Percentiles rank a stretch among this genome's conserved stretches.
These are phyloP conservation scores for Redunca redunca DNA, from an alignment of 2,113 vertebrate genomes.

Conservation along the genomic window DNA sequence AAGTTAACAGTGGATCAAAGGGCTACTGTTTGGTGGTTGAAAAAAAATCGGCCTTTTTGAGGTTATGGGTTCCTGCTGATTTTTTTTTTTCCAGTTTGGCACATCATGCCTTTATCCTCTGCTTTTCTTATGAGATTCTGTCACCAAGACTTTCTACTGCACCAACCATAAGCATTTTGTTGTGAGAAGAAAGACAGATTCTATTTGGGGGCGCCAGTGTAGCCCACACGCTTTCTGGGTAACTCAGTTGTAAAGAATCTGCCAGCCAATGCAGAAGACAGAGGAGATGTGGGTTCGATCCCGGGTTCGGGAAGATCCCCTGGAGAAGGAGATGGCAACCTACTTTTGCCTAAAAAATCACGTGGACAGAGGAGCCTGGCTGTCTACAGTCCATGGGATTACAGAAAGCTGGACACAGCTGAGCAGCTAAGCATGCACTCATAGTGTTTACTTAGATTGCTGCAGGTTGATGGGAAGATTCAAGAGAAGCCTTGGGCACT, in stretches of 20 bases:
- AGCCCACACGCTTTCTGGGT: not conserved
- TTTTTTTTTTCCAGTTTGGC: not conserved
- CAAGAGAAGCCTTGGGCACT: not conserved
- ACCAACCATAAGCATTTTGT: not conserved
- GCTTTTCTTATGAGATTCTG: not conserved
- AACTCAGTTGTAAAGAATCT: not conserved
- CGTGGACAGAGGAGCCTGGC: not conserved
- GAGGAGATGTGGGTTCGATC: not conserved
- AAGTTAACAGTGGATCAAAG: not conserved
- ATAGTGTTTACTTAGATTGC: not conserved
- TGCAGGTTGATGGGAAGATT: not conserved
- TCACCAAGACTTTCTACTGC: not conserved
- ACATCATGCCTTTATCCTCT: not conserved
- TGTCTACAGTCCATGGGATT: not conserved
- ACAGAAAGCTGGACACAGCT: not conserved
- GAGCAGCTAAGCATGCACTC: fast-evolving
- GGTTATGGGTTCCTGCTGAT: not conserved
- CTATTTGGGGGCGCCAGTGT: not conserved
- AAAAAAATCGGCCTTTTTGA: conserved; percentile 18
- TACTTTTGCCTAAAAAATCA: not conserved
- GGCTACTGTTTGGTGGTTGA: not conserved
- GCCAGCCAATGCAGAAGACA: not conserved
- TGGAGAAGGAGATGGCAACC: not conserved
- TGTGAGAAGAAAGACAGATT: not conserved
- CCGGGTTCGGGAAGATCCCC: not conserved